Evolutionary conservation across 2,888 invertebrate genomes (phyloP), one percentile per base, ranked within the genome.

Genomic region (Thera britannica): DNA sequence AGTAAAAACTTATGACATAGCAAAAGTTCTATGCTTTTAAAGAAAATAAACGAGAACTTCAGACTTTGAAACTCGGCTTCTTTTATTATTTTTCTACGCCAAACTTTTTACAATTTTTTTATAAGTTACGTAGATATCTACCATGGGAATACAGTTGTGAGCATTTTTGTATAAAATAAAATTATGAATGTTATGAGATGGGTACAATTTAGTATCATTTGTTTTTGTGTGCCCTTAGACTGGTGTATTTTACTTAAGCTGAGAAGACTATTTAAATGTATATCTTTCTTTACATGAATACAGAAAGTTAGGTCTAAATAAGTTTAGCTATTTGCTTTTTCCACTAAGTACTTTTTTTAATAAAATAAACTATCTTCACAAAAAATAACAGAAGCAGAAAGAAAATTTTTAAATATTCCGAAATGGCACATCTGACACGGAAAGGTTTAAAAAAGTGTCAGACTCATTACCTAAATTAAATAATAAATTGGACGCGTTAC

Each of bases 1-100:
- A 58, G 49, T 63, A 61, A 68, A 68, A 68, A 41, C n/a, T 68
- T 60, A 68, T 59, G 49, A 60, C 12, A 46, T 2, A 51, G 34
- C 2, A 52, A 8, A 52, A 52, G 52, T 34, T 52, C 48, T 51
- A 6, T 6, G 23, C 12, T 51, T 34, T 3, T 52, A 52, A 52
- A 34, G 34, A 8, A 46, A 46, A 9, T 46, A 9, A 46, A 46
- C 41, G 4, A 38, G 38, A 9, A 9, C 9, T 52, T 46, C 9
- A 34, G 8, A 8, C 23, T 52, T 51, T 51, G 7, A 52, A 34
- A 52, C 23, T 52, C 52, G 8, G 34, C 8, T 51, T 51, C 6
- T 51, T 23, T 23, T 23, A 23, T 7, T 1, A 41, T 41, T 7
- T 7, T 41, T 41, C 7, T 1, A 41, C 4, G 41, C 41, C 7